Evolutionary conservation across 2,797 vertebrate genomes (phyloP).

Genomic region (Pseudomugil tenellus): DNA sequence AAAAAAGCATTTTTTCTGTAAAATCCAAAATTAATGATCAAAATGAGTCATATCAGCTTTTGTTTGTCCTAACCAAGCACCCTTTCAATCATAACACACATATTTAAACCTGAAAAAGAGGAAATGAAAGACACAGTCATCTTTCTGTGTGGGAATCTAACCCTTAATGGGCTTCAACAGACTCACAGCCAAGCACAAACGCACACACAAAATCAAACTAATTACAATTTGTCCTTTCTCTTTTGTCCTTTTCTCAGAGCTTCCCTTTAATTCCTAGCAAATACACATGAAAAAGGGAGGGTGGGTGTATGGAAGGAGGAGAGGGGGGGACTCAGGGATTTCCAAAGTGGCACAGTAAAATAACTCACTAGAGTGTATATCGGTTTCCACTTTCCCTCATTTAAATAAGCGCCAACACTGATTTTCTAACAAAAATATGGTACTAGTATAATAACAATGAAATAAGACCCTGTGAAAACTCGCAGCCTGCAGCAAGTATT

Average conservation of each 20-base stretch:
- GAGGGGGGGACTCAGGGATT: slow-evolving; percentile 53
- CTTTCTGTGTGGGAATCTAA: slow-evolving; percentile 63
- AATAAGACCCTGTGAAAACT: slow-evolving; percentile 78
- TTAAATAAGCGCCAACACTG: slow-evolving; percentile 80
- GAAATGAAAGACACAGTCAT: slow-evolving; percentile 56
- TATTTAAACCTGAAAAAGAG: slow-evolving; percentile 31
- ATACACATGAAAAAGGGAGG: slow-evolving; percentile 56
- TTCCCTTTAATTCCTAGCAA: slow-evolving; percentile 72
- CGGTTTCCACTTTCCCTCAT: slow-evolving; percentile 72
- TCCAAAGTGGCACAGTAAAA: slow-evolving; percentile 76
- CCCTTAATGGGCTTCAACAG: slow-evolving; percentile 61
- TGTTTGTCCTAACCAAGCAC: background rate
- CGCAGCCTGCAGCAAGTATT: slow-evolving; percentile 79
- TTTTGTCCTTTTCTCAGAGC: slow-evolving; percentile 69
- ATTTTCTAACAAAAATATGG: slow-evolving; percentile 77
- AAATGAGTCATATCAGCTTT: slow-evolving; percentile 37
- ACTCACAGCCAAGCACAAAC: slow-evolving; percentile 49
- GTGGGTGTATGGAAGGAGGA: slow-evolving; percentile 10
- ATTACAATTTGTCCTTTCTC: slow-evolving; percentile 78
- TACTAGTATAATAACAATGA: slow-evolving; percentile 80
- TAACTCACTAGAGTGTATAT: slow-evolving; percentile 74
- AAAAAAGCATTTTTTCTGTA: slow-evolving; percentile 12
- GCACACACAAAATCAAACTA: slow-evolving; percentile 70
- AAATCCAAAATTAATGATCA: slow-evolving; percentile 52
- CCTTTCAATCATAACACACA: slow-evolving; percentile 9